phyloP scores from a whole-genome alignment of 2,888 invertebrate genomes.

The Melanophora roralis region DNA sequence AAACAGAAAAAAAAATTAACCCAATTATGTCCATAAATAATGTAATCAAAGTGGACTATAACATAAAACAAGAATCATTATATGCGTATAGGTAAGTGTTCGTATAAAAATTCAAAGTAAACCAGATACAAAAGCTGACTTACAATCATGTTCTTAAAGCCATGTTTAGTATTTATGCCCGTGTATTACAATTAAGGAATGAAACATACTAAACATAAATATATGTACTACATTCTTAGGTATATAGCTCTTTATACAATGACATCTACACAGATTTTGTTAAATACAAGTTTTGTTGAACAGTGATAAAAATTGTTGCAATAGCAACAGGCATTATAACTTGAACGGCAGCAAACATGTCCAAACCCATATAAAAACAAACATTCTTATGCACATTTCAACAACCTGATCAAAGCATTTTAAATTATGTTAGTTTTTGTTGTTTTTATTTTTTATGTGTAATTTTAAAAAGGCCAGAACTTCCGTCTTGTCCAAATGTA shows the following conservation, averaged over 20 bases:
- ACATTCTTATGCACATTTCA: background rate
- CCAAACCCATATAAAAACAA: background rate
- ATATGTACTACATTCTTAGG: background rate
- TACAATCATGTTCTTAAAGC: slow-evolving; percentile 1
- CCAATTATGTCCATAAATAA: slow-evolving; percentile 60
- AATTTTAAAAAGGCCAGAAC: slow-evolving; percentile 58
- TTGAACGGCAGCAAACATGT: slow-evolving; percentile 21
- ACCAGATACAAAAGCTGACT: slow-evolving; percentile 10
- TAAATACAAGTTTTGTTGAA: slow-evolving; percentile 44
- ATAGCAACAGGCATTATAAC: slow-evolving; percentile 14
- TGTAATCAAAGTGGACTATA: slow-evolving; percentile 56
- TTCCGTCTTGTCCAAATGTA: slow-evolving; percentile 59
- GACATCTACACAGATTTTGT: slow-evolving; percentile 17
- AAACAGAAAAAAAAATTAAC: slow-evolving; percentile 52
- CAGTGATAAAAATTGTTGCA: slow-evolving; percentile 32
- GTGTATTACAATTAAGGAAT: slow-evolving; percentile 45
- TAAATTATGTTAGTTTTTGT: slow-evolving; percentile 28
- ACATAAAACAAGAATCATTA: slow-evolving; percentile 27
- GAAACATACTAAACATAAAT: slow-evolving; percentile 18
- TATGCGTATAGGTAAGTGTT: background rate
- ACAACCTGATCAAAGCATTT: slow-evolving; percentile 56
- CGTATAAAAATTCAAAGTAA: slow-evolving; percentile 15
- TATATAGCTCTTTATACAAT: background rate
- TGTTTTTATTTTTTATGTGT: slow-evolving; percentile 12
- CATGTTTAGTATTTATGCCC: background rate